Evolutionary conservation across 2,797 vertebrate species (phyloP).

Genomic region (Emydoidea blandingii): DNA sequence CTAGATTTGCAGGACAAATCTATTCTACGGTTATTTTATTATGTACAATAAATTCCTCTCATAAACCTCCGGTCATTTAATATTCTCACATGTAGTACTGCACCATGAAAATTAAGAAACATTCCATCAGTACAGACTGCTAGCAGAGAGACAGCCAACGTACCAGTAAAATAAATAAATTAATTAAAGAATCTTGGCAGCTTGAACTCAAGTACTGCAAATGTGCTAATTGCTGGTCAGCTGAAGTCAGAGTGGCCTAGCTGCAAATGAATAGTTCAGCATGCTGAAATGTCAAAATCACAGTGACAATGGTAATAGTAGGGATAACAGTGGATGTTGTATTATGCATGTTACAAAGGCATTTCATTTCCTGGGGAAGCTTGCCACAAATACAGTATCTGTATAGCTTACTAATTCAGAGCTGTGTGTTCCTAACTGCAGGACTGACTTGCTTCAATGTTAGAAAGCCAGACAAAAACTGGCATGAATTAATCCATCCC

Average conservation of each 20-base stretch:
- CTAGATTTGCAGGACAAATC: not conserved
- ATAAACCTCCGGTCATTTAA: not conserved
- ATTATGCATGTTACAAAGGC: slow-evolving; percentile 27
- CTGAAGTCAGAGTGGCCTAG: not conserved
- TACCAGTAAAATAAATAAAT: not conserved
- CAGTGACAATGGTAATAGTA: slow-evolving; percentile 23
- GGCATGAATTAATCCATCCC: not conserved
- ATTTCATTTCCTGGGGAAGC: not conserved
- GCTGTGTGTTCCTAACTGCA: slow-evolving; percentile 34
- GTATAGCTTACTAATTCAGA: slow-evolving; percentile 36
- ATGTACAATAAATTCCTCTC: not conserved
- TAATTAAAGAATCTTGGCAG: not conserved
- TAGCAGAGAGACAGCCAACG: not conserved
- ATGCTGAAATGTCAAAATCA: not conserved
- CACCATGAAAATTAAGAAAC: rapidly evolving
- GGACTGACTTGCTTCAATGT: not conserved
- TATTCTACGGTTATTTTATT: not conserved
- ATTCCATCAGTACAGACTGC: not conserved
- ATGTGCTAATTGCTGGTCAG: not conserved
- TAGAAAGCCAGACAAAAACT: not conserved
- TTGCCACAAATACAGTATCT: slow-evolving; percentile 24
- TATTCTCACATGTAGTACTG: not conserved
- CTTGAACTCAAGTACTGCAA: not conserved
- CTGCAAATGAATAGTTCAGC: not conserved
- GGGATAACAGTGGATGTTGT: slow-evolving; percentile 34